Conservation (phyloP, 2,888 invertebrate genomes). For the Tenthredo distinguenda region DNA sequence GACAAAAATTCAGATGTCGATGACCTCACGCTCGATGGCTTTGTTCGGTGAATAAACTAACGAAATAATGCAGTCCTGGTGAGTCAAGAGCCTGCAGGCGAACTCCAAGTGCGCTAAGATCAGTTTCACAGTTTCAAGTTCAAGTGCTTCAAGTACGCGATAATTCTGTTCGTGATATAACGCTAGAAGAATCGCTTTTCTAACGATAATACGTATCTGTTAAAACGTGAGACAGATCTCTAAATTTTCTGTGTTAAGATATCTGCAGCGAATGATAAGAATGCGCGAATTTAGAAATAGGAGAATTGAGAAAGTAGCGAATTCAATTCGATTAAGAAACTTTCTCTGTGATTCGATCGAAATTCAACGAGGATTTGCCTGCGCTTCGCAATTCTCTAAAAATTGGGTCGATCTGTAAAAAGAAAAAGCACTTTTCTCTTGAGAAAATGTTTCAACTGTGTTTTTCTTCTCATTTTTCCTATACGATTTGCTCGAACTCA, state of each 20-base stretch:
- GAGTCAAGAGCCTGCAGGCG: not conserved
- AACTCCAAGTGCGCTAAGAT: not conserved
- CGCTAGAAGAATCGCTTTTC: not conserved
- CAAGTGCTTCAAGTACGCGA: constrained; percentile 30
- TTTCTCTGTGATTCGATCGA: not conserved
- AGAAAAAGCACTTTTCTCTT: not conserved
- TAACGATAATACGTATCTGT: not conserved
- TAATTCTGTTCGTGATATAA: constrained; percentile 17
- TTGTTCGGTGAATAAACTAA: not conserved
- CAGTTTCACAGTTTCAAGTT: constrained; percentile 34
- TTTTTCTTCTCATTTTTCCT: not conserved
- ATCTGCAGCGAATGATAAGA: not conserved
- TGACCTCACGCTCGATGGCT: not conserved
- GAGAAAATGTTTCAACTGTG: not conserved
- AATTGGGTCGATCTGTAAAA: not conserved
- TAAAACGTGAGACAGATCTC: not conserved
- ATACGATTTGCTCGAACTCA: not conserved
- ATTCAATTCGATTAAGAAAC: not conserved
- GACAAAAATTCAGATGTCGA: not conserved
- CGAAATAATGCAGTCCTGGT: not conserved
- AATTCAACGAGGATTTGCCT: not conserved
- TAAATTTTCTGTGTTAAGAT: not conserved
- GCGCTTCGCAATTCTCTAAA: too few relatives aligned
- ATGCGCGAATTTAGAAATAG: not conserved
- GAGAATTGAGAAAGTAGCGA: not conserved